A percentile compares a stretch with the other conserved stretches of the same genome.
Conservation (phyloP, 1,140 invertebrate genomes). For the Atta cephalotes region DNA sequence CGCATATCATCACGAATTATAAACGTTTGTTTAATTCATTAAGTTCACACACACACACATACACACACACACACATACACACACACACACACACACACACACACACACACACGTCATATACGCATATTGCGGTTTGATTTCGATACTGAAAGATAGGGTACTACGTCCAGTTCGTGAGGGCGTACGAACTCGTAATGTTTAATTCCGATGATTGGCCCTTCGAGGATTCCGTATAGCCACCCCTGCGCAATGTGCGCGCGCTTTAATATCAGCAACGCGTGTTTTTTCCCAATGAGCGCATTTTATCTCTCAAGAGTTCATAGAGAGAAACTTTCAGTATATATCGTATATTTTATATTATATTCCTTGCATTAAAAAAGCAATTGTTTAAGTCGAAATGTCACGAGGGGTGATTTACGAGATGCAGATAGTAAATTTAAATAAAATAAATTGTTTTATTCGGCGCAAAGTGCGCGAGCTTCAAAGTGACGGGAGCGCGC, state of each 20-base stretch:
- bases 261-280: constrained; percentile 67
- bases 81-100: no score
- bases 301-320: background rate
- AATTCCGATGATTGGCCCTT: constrained; percentile 37
- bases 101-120: no score
- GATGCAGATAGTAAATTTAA: background rate
- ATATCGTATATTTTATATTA: no score
- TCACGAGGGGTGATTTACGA: background rate
- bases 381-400: no score
- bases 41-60: background rate
- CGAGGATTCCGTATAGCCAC: constrained; percentile 65
- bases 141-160: background rate
- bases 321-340: background rate
- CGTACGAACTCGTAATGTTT: constrained; percentile 12
- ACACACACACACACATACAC: no score
- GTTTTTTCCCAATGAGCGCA: constrained; percentile 6
- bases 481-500: constrained; percentile 45
- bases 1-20: background rate
- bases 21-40: background rate
- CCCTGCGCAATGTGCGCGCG: constrained; percentile 33
- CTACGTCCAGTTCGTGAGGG: background rate
- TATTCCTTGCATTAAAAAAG: background rate
- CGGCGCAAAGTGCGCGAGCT: constrained; percentile 29
- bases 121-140: background rate
- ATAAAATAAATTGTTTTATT: background rate